Evolutionary conservation across 2,888 invertebrate genomes (phyloP), one percentile per base, ranked within the genome.

Genomic region (Acronicta aceris): DNA sequence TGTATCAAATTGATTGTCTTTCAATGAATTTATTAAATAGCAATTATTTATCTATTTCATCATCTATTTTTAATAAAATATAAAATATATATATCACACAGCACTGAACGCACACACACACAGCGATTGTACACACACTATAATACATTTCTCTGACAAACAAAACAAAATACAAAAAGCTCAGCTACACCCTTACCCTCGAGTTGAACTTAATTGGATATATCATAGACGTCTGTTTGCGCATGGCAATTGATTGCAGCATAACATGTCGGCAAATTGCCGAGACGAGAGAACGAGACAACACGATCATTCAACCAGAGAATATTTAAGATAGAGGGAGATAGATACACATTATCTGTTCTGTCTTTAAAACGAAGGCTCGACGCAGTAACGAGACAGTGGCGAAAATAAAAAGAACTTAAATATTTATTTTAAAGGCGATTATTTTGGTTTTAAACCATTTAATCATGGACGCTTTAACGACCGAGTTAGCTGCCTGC

Each of bases 211-310:
- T 95, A 95, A 95, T 95, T 94, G 94, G 94, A 94, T 95, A 93
- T 94, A 94, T 95, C 94, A 95, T 94, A 95, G 93, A 92, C 92
- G 93, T 94, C 92, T 95, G 94, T 95, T 95, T 94, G 94, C 94
- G 93, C 94, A 92, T 91, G 93, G 87, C 94, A 95, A 95, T 95
- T 95, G 95, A 95, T 95, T 95, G 95, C 94, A 91, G 91, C 91
- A 92, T 94, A 93, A 94, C 93, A 89, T 89, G 88, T 91, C 90
- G 89, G 92, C 92, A 93, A 92, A 94, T 94, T 94, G 93, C 90
- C 87, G 83, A 79, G 83, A 81, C 79, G 85, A 69, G 59, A 43
- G 86, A 92, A 40, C 72, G 84, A 74, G 91, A 91, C 65, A 59
- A 77, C 72, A 76, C 59, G 2, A 76, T 41, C 15, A 25, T 42